Percentiles rank a stretch among this genome's conserved stretches.
These are phyloP conservation scores for Drosophila niveifrons DNA, from an alignment of 2,888 invertebrate species.

Conservation along the genomic window DNA sequence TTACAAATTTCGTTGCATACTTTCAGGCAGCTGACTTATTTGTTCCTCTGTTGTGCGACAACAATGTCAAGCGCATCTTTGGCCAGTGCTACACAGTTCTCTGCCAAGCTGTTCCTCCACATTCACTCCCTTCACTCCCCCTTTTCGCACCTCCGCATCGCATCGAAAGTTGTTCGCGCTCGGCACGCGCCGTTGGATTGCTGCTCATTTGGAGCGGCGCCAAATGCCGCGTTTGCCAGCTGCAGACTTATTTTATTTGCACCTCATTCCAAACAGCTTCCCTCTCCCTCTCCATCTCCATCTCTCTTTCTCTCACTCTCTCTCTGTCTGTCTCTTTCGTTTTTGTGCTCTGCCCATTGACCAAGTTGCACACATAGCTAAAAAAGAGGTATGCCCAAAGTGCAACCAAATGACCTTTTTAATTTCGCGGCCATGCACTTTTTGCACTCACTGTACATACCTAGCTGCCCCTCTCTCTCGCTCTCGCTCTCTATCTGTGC, in stretches of 20 bases:
- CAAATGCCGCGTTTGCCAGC: constrained; percentile 50
- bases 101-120: too few species aligned
- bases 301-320: background rate
- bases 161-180: constrained; percentile 37
- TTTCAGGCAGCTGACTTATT: too few species aligned
- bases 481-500: background rate
- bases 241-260: constrained; percentile 59
- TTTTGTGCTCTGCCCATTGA: background rate
- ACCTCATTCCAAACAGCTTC: background rate
- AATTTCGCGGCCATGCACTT: constrained; percentile 80
- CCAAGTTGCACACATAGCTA: constrained; percentile 17
- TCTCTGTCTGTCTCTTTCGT: background rate
- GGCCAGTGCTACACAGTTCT: too few species aligned
- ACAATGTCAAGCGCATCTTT: too few species aligned
- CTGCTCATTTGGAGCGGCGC: constrained; percentile 73
- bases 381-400: constrained; percentile 55
- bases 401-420: constrained; percentile 81
- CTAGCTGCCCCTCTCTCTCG: background rate
- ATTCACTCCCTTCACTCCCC: background rate
- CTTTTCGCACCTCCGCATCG: background rate
- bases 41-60: too few species aligned
- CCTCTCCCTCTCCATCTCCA: background rate
- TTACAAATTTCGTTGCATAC: too few species aligned
- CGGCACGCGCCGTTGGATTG: constrained; percentile 70
- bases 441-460: constrained; percentile 46